Base-by-base conservation (phyloP, 2,888 invertebrate genomes). In the Lysandra bellargus region DNA sequence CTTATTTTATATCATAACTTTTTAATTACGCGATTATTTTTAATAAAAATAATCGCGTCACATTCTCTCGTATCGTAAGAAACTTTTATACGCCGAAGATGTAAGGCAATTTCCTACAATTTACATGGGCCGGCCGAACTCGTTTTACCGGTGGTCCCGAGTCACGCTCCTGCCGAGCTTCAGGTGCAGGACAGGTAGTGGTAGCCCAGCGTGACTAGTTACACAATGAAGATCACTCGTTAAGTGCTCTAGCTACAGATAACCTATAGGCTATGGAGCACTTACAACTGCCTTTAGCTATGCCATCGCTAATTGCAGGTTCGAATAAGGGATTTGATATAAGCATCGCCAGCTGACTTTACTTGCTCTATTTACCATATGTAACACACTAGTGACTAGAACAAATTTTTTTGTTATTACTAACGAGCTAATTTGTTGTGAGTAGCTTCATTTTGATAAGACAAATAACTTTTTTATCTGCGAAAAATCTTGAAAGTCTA, bases 181-280 rank as follows among this genome's bases (percentile, higher is more conserved):
- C 87, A 87, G 87, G 87, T 88, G 88, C 84, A 87, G 83, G 84
- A 84, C 84, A 81, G 80, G 79, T 85, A 83, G 84, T 84, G 82
- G 81, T 81, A 77, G 79, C 81, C 86, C 82, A 84, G 81, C 81
- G 82, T 86, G 85, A 85, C 85, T 85, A 81, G 80, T 82, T 84
- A 84, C 82, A 84, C 83, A 84, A 85, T 84, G 81, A 80, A 79
- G 53, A 79, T 76, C 78, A 76, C 82, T 77, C 77, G 79, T 77
- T 37, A 69, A 33, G 33, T 33, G 69, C 69, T 7, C 14, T 61
- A 23, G 4, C 69, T 69, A 69, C 14, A 69, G 33, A 14, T 69
- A 64, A 61, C 23, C n/a, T 4, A 69, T 69, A 33, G 69, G 6
- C 23, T 61, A 61, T 61, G 23, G 7, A 61, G 2, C 23, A 57